These are phyloP conservation scores for Pteropus rufus DNA, from an alignment of 2,797 vertebrate genomes.

Conservation along the genomic window DNA sequence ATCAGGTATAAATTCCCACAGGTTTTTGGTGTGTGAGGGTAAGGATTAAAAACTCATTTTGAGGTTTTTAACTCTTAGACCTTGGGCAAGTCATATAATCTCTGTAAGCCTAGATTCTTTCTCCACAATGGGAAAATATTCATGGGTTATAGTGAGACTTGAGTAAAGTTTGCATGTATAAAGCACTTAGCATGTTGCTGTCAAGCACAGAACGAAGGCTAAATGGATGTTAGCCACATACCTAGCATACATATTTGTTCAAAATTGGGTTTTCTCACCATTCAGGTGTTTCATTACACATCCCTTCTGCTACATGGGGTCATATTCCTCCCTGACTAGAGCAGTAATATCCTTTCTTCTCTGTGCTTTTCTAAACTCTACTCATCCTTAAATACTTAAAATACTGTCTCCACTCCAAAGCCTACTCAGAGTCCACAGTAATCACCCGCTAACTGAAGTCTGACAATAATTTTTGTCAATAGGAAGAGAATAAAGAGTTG, in stretches of 20 bases:
- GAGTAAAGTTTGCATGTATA: too few relatives aligned
- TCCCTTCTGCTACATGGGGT: background rate
- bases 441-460: background rate
- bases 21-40: background rate
- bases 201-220: background rate
- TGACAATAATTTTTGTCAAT: background rate
- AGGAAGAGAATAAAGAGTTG: background rate
- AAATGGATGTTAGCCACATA: background rate
- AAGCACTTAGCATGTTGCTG: background rate
- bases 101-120: background rate
- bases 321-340: too few relatives aligned
- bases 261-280: background rate
- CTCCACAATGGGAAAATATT: background rate
- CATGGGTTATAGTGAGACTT: background rate
- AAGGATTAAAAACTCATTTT: background rate
- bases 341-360: background rate
- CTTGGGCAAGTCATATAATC: background rate
- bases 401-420: background rate
- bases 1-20: background rate
- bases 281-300: background rate
- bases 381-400: background rate
- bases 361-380: background rate
- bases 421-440: too few relatives aligned
- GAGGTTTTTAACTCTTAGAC: background rate
- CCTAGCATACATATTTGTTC: fast-evolving